phyloP scores from a whole-genome alignment of 2,888 invertebrate species.

The Homarus gammarus region DNA sequence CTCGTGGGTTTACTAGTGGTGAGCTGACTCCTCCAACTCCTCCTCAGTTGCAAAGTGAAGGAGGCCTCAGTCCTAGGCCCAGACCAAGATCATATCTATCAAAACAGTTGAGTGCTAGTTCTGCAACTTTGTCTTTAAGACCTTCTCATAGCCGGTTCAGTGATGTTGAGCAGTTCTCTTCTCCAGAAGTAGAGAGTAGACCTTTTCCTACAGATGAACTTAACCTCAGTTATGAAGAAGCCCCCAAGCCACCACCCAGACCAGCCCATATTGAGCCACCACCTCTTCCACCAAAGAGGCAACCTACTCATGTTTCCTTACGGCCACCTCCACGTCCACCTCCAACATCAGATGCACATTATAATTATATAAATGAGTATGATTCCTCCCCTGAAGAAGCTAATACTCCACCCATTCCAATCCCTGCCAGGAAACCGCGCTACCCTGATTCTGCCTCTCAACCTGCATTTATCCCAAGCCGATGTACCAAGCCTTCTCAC shows the following conservation, averaged over 20 bases:
- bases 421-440: slow-evolving; percentile 72
- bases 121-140: slow-evolving; percentile 70
- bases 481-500: slow-evolving; percentile 71
- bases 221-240: slow-evolving; percentile 68
- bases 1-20: slow-evolving; percentile 48
- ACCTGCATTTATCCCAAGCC: slow-evolving; percentile 72
- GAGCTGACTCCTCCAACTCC: slow-evolving; percentile 61
- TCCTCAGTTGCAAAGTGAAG: slow-evolving; percentile 50
- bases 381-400: slow-evolving; percentile 71
- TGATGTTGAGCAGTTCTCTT: slow-evolving; percentile 71
- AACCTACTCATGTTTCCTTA: slow-evolving; percentile 73
- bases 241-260: slow-evolving; percentile 74
- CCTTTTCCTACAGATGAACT: slow-evolving; percentile 75
- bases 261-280: slow-evolving; percentile 75
- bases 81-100: slow-evolving; percentile 71
- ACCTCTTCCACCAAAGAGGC: slow-evolving; percentile 75
- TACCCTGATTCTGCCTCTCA: slow-evolving; percentile 59
- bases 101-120: slow-evolving; percentile 72
- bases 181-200: slow-evolving; percentile 70
- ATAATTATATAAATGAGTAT: slow-evolving; percentile 75
- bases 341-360: slow-evolving; percentile 69
- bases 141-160: slow-evolving; percentile 58
- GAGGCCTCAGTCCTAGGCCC: slow-evolving; percentile 74
- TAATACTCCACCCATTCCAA: slow-evolving; percentile 74
- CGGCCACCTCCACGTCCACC: slow-evolving; percentile 75